Base-by-base conservation (phyloP, 2,113 vertebrate species). In the Sphaerodactylus townsendi region DNA sequence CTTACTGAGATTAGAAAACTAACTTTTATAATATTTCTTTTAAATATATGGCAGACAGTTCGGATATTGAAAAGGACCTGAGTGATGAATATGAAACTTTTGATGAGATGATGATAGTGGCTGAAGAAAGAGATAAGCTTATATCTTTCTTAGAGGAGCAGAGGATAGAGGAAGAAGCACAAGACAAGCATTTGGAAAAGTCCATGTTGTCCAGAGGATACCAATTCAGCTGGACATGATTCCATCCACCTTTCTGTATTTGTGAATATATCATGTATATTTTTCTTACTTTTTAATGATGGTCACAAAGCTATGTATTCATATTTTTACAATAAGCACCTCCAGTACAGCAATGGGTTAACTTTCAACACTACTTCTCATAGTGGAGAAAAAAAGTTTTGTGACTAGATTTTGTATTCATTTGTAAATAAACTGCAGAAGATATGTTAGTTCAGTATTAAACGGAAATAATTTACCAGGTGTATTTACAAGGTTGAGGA, bases 91-190 rank as follows among this genome's bases (percentile, higher is more conserved):
- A 96, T 88, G 94, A 92, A 91, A 95, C 98, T 87, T 94, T 99
- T 90, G 82, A 89, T 0, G 94, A 98, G 93, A 97, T 98, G 94
- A 97, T 98, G 97, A 97, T 95, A 93, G 97, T 97, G 44, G 96
- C 98, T 86, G 97, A 98, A 95, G 96, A 96, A 82, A 95, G 98
- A 50, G 96, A 99, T 92, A 96, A 80, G 79, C 93, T 99, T 0
- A 95, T 98, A 0, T 93, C 94, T 9, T 83, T 95, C n/a, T 95
- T 98, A 83, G 98, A 98, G 86, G 96, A 98, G 85, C 97, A 98
- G 90, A 95, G 97, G 62, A 77, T 98, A 82, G 95, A 93, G 89
- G 97, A 99, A 90, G 94, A 93, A 91, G 96, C 96, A 0, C 97
- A 98, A 88, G 97, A 98, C 91, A 83, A 92, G 81, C 95, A 96